Evolutionary conservation across 2,797 vertebrate species (phyloP).

Genomic region (Tauraco hartlaubi): DNA sequence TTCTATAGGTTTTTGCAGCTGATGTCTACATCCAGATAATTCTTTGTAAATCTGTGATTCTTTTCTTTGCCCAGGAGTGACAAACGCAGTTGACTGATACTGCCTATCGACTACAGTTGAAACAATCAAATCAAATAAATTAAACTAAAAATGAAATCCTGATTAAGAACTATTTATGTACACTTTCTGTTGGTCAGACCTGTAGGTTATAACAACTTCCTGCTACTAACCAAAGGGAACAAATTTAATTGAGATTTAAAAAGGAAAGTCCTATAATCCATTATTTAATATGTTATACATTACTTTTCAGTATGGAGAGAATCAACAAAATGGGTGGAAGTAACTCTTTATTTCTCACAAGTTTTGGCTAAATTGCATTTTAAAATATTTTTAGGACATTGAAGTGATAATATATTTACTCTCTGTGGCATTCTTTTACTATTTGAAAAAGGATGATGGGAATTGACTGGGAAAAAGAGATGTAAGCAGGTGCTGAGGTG

Average conservation of each 20-base stretch:
- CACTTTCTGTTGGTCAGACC: not conserved
- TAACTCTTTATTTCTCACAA: not conserved
- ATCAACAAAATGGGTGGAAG: not conserved
- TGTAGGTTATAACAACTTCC: not conserved
- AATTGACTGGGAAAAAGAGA: not conserved
- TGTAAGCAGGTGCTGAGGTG: not conserved
- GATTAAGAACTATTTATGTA: not conserved
- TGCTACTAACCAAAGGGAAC: not conserved
- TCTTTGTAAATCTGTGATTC: not conserved
- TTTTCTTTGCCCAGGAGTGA: not conserved
- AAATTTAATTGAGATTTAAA: not conserved
- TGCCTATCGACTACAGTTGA: not conserved
- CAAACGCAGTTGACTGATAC: not conserved
- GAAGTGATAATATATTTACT: not conserved
- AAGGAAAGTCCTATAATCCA: not conserved
- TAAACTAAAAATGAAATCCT: not conserved
- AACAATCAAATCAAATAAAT: not conserved
- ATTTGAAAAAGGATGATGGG: not conserved
- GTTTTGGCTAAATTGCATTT: not conserved
- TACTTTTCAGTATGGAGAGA: not conserved
- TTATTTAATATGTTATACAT: not conserved
- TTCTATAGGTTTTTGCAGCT: not conserved
- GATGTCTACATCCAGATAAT: not conserved
- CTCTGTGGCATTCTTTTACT: not conserved
- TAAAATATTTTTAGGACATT: not conserved